phyloP scores from a whole-genome alignment of 2,888 invertebrate genomes.

The Thyatira batis region DNA sequence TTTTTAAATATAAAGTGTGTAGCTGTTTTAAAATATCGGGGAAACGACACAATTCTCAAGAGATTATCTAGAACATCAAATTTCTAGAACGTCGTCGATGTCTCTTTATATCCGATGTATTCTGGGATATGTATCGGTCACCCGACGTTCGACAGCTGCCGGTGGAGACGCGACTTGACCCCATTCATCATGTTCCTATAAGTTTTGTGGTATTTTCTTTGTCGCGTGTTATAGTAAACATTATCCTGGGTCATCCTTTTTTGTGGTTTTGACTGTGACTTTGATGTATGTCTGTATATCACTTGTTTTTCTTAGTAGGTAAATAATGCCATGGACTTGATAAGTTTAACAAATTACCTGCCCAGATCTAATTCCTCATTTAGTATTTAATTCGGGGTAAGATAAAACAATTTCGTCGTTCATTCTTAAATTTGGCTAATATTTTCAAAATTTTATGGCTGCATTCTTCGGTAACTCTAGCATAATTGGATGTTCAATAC shows the following conservation, averaged over 20 bases:
- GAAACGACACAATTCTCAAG: slow-evolving; percentile 23
- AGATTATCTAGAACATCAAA: slow-evolving; percentile 54
- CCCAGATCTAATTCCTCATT: too few relatives aligned
- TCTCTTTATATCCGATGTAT: slow-evolving; percentile 68
- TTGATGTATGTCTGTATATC: neutral
- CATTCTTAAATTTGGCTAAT: too few relatives aligned
- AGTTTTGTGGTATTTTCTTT: slow-evolving; percentile 13
- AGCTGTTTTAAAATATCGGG: slow-evolving; percentile 39
- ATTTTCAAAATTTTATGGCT: too few relatives aligned
- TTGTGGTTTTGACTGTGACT: neutral
- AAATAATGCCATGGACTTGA: too few relatives aligned
- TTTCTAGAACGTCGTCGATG: slow-evolving; percentile 51
- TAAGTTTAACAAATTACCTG: too few relatives aligned
- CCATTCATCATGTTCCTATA: slow-evolving; percentile 42
- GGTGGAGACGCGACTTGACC: slow-evolving; percentile 56
- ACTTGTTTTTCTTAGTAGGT: too few relatives aligned
- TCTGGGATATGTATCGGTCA: slow-evolving; percentile 64
- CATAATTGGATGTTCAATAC: too few relatives aligned
- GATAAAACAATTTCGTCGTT: too few relatives aligned
- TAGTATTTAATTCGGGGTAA: too few relatives aligned
- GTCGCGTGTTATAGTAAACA: neutral
- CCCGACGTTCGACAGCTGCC: slow-evolving; percentile 69
- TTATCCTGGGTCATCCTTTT: neutral
- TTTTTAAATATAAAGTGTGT: slow-evolving; percentile 30
- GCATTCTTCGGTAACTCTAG: too few relatives aligned